phyloP scores from a whole-genome alignment of 2,888 invertebrate species.

The Dendrolimus houi region DNA sequence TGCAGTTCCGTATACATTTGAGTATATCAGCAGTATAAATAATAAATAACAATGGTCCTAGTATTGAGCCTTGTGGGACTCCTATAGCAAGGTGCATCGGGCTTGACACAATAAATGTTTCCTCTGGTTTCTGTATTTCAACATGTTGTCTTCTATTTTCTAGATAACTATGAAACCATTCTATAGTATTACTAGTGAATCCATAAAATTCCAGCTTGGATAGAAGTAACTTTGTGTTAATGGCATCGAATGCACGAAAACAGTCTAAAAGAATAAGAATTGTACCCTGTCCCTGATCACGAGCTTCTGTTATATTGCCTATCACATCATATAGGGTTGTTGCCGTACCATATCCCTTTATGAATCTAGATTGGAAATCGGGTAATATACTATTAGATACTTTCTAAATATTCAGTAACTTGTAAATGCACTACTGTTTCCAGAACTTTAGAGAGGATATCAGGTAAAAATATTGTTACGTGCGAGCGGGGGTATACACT shows the following conservation, averaged over 20 bases:
- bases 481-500: no score
- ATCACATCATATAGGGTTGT: constrained; percentile 10
- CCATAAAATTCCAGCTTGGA: constrained; percentile 13
- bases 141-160: constrained; percentile 7
- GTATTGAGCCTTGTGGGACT: no score
- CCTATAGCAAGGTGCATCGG: no score
- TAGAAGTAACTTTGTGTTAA: constrained; percentile 6
- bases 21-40: no score
- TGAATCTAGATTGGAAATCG: background rate
- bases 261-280: constrained; percentile 11
- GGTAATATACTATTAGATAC: constrained; percentile 8
- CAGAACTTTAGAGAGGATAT: constrained; percentile 8
- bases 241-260: constrained; percentile 14
- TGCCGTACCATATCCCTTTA: constrained; percentile 15
- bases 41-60: no score
- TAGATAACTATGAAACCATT: constrained; percentile 14
- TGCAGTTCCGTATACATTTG: no score
- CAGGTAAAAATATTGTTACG: no score
- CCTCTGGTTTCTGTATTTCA: no score
- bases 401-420: constrained; percentile 4
- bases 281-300: constrained; percentile 6
- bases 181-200: constrained; percentile 3
- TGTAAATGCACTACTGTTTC: constrained; percentile 5
- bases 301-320: no score
- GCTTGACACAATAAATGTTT: no score